Evolutionary conservation across 2,113 vertebrate species (phyloP).

Genomic region (Notothenia coriiceps): DNA sequence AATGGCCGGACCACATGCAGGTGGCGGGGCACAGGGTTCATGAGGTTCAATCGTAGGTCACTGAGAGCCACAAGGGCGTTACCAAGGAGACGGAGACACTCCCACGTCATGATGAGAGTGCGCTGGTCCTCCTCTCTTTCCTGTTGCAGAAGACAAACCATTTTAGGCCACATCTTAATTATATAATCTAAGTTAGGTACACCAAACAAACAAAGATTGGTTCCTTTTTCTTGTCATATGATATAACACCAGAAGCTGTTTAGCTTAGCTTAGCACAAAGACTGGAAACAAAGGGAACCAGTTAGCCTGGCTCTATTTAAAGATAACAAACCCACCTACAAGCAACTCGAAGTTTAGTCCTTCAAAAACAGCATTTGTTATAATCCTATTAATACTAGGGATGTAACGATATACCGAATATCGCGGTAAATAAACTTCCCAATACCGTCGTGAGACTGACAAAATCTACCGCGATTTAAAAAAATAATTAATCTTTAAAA

Average conservation of each 20-base stretch:
- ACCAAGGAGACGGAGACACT: slow-evolving; percentile 90
- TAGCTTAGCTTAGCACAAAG: not conserved
- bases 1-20: slow-evolving; percentile 91
- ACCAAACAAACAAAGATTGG: not conserved
- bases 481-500: no score
- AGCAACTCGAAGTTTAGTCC: no score
- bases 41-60: slow-evolving; percentile 91
- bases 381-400: not conserved
- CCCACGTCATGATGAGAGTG: slow-evolving; percentile 88
- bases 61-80: slow-evolving; percentile 92
- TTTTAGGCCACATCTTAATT: not conserved
- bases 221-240: not conserved
- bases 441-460: no score
- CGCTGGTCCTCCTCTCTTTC: slow-evolving; percentile 91
- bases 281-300: not conserved
- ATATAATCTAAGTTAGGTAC: no score
- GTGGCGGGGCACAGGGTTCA: slow-evolving; percentile 88
- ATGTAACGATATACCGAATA: no score
- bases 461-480: no score
- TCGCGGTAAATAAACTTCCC: no score
- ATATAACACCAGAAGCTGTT: not conserved
- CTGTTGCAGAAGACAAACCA: slow-evolving; percentile 62
- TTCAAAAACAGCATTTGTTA: not conserved
- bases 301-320: no score
- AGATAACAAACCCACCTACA: no score